phyloP scores from a whole-genome alignment of 2,888 invertebrate species.

The Latrodectus hesperus region DNA sequence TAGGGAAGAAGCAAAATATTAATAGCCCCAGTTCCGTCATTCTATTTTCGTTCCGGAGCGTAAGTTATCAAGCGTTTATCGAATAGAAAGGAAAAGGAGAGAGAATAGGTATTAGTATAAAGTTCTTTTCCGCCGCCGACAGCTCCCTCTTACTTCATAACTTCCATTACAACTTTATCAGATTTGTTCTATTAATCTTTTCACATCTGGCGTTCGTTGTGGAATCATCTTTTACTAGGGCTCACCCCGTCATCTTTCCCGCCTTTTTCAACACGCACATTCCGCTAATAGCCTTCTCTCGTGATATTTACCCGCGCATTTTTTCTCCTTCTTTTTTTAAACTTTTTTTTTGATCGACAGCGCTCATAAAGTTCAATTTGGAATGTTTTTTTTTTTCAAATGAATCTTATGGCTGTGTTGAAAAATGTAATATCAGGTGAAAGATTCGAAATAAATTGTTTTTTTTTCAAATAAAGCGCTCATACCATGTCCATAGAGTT shows the following conservation, averaged over 20 bases:
- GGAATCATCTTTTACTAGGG: constrained; percentile 58
- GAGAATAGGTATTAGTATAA: constrained; percentile 53
- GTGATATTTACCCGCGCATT: constrained; percentile 48
- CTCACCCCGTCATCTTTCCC: constrained; percentile 16
- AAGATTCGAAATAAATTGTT: too few species aligned
- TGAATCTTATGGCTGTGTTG: too few species aligned
- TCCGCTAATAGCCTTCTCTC: constrained; percentile 60
- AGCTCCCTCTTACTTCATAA: constrained; percentile 56
- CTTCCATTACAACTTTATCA: constrained; percentile 68
- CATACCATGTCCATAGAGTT: too few species aligned
- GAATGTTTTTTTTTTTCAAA: constrained; percentile 26
- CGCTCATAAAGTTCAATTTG: constrained; percentile 58
- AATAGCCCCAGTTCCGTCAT: neutral
- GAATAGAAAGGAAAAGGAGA: constrained; percentile 25
- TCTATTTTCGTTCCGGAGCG: neutral
- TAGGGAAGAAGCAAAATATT: neutral
- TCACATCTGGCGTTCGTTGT: constrained; percentile 50
- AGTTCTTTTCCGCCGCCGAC: constrained; percentile 25
- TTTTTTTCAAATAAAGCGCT: too few species aligned
- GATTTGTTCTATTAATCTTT: constrained; percentile 61
- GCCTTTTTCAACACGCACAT: constrained; percentile 43
- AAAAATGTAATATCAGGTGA: too few species aligned
- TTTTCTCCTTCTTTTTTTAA: neutral
- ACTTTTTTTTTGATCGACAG: constrained; percentile 34
- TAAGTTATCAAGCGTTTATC: constrained; percentile 57